Conservation (phyloP, 2,113 vertebrate species). For the Noturus placidus region DNA sequence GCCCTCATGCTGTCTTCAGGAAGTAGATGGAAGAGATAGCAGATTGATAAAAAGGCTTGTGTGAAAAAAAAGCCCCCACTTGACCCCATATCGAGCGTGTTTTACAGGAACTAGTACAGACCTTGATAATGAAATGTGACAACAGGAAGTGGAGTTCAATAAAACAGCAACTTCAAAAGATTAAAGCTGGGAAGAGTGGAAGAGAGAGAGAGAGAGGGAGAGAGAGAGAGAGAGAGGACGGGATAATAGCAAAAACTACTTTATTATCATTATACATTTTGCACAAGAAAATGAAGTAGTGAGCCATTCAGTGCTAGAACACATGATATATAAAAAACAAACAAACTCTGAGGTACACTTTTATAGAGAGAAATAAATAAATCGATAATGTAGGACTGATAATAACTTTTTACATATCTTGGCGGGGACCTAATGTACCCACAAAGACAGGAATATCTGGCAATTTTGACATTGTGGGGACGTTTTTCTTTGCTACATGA, state of each 20-base stretch:
- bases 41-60: constrained; percentile 37
- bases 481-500: neutral
- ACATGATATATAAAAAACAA: neutral
- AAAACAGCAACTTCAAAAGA: constrained; percentile 46
- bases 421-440: neutral
- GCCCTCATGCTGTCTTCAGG: constrained; percentile 65
- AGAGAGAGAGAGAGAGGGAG: constrained; percentile 55
- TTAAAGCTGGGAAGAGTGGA: constrained; percentile 26
- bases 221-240: constrained; percentile 55
- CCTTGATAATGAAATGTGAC: constrained; percentile 29
- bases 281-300: neutral
- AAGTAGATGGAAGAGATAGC: constrained; percentile 66
- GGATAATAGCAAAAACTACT: neutral
- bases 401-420: neutral
- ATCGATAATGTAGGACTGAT: neutral
- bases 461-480: neutral
- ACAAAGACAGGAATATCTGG: neutral
- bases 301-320: neutral
- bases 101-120: constrained; percentile 46
- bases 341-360: neutral
- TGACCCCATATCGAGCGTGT: constrained; percentile 24
- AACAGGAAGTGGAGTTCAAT: constrained; percentile 34
- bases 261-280: neutral
- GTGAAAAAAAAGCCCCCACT: neutral
- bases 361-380: neutral